Percentiles rank a stretch among this genome's conserved stretches.
These are phyloP conservation scores for Rhodinocichla rosea DNA, from an alignment of 2,113 vertebrate species.

Conservation along the genomic window DNA sequence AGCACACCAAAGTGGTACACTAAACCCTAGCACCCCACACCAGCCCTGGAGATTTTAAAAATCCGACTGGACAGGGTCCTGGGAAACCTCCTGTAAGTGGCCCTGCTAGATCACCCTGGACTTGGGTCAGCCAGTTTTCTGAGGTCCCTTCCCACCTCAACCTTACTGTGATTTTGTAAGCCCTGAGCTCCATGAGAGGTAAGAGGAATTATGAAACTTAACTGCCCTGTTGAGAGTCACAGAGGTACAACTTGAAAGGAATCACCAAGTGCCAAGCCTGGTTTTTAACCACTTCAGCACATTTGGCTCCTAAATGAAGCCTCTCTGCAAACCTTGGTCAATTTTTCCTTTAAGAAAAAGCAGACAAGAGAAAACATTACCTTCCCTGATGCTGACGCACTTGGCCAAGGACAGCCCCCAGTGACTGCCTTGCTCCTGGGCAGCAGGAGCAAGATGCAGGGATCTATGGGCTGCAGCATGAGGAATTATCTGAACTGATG, in stretches of 20 bases:
- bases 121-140: background rate
- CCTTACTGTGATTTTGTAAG: background rate
- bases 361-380: background rate
- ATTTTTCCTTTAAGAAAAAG: background rate
- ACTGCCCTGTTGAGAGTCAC: background rate
- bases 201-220: background rate
- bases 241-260: background rate
- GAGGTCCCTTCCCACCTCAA: background rate
- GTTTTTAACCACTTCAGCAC: background rate
- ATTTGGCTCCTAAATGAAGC: background rate
- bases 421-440: background rate
- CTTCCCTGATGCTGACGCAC: background rate
- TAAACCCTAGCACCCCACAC: background rate
- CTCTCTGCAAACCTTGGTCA: background rate
- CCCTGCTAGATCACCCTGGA: background rate
- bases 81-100: background rate
- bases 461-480: background rate
- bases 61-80: accelerated
- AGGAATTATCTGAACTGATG: background rate
- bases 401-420: background rate
- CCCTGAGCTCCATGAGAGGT: background rate
- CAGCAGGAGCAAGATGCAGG: background rate
- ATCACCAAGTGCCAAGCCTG: background rate
- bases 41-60: background rate
- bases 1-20: background rate